Evolutionary conservation across 2,113 vertebrate genomes (phyloP).

Genomic region (Protomyctophum bolini): DNA sequence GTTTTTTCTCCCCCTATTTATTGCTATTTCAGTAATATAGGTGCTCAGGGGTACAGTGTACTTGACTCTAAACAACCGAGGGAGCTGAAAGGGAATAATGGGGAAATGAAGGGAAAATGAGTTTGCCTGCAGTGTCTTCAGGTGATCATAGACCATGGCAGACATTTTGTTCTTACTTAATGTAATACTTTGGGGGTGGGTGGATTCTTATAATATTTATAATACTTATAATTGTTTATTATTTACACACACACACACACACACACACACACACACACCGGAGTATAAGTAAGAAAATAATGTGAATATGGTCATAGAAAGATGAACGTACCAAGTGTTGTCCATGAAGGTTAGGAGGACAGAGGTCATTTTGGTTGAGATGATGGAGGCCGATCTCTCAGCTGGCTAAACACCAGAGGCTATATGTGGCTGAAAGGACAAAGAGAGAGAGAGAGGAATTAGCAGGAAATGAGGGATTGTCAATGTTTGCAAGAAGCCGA

Average conservation of each 20-base stretch:
- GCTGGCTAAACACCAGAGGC: slow-evolving; percentile 52
- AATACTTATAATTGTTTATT: too few species aligned
- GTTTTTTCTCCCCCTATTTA: slow-evolving; percentile 27
- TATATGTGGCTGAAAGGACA: slow-evolving; percentile 46
- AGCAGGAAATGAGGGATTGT: slow-evolving; percentile 36
- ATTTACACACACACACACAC: too few species aligned
- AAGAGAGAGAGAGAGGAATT: slow-evolving; percentile 35
- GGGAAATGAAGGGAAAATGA: background rate
- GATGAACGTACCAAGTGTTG: slow-evolving; percentile 31
- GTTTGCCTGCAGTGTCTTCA: too few species aligned
- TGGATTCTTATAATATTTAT: too few species aligned
- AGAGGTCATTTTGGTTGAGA: slow-evolving; percentile 33
- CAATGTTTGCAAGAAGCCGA: slow-evolving; percentile 7
- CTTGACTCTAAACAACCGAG: background rate
- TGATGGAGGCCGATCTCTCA: slow-evolving; percentile 61
- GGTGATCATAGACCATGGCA: too few species aligned
- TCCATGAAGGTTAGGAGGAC: slow-evolving; percentile 28
- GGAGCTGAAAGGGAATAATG: background rate
- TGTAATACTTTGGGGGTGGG: too few species aligned
- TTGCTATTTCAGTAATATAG: slow-evolving; percentile 38
- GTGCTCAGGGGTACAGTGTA: slow-evolving; percentile 18
- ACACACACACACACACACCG: too few species aligned
- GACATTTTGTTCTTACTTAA: too few species aligned
- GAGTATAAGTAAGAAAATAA: too few species aligned
- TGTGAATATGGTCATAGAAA: background rate